phyloP scores from a whole-genome alignment of 2,113 vertebrate species.

The Paramisgurnus dabryanus region DNA sequence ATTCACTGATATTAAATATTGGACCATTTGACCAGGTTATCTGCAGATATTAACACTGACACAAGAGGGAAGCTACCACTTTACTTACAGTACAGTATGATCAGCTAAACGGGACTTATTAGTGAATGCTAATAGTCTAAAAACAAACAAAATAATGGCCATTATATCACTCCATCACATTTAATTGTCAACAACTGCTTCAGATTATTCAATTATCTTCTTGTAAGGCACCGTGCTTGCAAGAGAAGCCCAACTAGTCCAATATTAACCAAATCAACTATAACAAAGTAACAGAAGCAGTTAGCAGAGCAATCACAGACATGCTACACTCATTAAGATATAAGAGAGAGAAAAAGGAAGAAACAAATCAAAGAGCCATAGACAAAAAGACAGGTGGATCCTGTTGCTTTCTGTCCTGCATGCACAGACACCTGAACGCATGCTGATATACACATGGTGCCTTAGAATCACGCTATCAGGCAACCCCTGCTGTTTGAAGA shows the following conservation, averaged over 20 bases:
- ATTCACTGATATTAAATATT: not conserved
- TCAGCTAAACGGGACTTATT: no score
- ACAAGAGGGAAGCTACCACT: not conserved
- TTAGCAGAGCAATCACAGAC: constrained; percentile 44
- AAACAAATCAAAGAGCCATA: constrained; percentile 14
- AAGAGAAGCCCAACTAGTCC: not conserved
- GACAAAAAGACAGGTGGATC: constrained; percentile 11
- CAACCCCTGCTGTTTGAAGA: not conserved
- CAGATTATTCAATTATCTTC: not conserved
- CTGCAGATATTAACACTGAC: not conserved
- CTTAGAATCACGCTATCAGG: not conserved
- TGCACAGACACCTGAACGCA: constrained; percentile 39
- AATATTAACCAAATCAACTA: no score
- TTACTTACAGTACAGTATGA: no score
- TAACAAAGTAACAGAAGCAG: constrained; percentile 24
- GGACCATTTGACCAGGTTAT: not conserved
- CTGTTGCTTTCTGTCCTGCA: constrained; percentile 32
- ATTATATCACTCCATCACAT: no score
- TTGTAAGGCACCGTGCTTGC: not conserved
- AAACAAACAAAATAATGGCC: no score
- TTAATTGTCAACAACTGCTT: not conserved
- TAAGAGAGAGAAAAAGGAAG: constrained; percentile 22
- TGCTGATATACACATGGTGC: constrained; percentile 23
- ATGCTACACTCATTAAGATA: constrained; percentile 33
- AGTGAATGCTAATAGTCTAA: no score